Conservation (phyloP, 2,888 invertebrate species). For the Brachyptera putata region DNA sequence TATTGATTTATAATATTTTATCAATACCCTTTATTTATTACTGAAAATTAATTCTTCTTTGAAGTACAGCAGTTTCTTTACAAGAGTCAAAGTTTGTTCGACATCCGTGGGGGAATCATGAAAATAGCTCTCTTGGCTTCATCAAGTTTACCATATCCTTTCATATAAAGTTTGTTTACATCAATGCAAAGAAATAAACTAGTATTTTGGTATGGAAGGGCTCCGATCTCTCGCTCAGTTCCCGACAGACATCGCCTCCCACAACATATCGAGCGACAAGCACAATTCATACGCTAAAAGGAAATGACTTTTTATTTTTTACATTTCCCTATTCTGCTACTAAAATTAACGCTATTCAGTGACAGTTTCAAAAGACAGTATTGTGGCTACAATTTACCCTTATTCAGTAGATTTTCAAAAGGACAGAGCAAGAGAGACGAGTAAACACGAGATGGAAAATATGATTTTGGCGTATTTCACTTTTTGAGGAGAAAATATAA, state of each 20-base stretch:
- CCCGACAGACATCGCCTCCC: no score
- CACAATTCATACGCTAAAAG: constrained; percentile 20
- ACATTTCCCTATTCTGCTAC: constrained; percentile 34
- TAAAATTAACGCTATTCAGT: constrained; percentile 37
- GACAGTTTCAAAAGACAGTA: constrained; percentile 36
- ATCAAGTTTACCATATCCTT: constrained; percentile 33
- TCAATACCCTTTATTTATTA: no score
- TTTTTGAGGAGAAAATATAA: not conserved
- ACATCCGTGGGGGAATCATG: constrained; percentile 9
- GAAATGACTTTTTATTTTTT: constrained; percentile 17
- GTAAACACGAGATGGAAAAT: not conserved
- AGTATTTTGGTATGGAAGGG: constrained; percentile 24
- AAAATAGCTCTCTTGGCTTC: constrained; percentile 17
- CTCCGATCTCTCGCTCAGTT: constrained; percentile 7
- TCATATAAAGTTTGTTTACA: constrained; percentile 34
- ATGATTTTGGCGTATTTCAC: not conserved
- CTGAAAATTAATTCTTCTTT: no score
- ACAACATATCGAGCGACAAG: constrained; percentile 2
- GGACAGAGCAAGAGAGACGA: constrained; percentile 6
- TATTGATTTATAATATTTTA: no score
- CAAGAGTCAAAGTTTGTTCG: no score
- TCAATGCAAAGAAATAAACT: constrained; percentile 33
- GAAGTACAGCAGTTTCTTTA: no score
- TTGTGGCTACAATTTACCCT: constrained; percentile 36
- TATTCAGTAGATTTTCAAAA: constrained; percentile 36